Evolutionary conservation across 1,140 invertebrate genomes (phyloP).

Genomic region (Sarcophaga peregrina): DNA sequence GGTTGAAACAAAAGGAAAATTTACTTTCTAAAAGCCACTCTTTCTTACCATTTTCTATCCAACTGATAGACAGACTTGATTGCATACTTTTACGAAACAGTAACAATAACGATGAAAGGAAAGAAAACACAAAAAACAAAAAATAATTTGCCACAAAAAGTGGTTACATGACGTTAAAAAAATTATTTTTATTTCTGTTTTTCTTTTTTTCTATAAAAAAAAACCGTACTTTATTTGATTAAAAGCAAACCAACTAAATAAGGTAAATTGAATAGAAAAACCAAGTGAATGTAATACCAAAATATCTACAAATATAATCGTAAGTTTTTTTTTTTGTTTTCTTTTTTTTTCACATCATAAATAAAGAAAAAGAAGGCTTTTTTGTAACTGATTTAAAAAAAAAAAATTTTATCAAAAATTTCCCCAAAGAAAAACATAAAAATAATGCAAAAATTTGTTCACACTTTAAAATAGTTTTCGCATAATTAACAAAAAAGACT

Average conservation of each 20-base stretch:
- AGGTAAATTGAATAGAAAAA: background rate
- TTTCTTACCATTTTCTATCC: background rate
- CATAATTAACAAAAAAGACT: constrained; percentile 18
- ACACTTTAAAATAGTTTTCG: too few species aligned
- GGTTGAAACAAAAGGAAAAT: constrained; percentile 12
- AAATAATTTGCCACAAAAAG: background rate
- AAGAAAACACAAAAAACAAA: too few species aligned
- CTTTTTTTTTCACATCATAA: background rate
- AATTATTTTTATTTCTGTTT: background rate
- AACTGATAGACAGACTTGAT: background rate
- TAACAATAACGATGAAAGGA: too few species aligned
- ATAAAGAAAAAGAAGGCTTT: too few species aligned
- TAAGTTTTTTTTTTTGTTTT: background rate
- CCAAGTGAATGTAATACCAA: background rate
- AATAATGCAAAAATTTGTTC: background rate
- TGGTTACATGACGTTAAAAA: background rate
- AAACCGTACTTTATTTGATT: background rate
- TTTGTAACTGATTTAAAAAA: background rate
- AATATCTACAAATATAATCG: background rate
- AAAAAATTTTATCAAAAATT: background rate
- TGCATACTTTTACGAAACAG: background rate
- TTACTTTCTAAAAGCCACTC: constrained; percentile 23
- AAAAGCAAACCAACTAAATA: background rate
- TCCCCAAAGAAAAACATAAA: background rate
- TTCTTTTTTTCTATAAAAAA: background rate